Evolutionary conservation across 2,888 invertebrate genomes (phyloP).

Genomic region (Eustalomyia histrio): DNA sequence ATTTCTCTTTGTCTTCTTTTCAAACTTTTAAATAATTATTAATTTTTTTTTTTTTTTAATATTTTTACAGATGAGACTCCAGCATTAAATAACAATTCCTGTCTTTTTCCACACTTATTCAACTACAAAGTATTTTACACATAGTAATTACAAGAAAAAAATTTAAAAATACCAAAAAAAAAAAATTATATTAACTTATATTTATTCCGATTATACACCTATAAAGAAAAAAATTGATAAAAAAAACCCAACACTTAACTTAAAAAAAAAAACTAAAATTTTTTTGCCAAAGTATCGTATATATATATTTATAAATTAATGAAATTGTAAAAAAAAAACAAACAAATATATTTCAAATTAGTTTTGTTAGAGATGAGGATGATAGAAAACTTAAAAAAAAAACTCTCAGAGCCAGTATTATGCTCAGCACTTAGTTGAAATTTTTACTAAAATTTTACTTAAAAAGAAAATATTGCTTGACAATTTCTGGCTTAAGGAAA

Average conservation of each 20-base stretch:
- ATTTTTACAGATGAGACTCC: slow-evolving; percentile 69
- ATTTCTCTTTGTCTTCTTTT: too few relatives aligned
- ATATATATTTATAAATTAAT: slow-evolving; percentile 69
- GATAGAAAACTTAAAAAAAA: slow-evolving; percentile 42
- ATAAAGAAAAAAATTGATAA: slow-evolving; percentile 63
- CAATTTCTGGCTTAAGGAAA: too few relatives aligned
- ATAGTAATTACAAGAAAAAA: slow-evolving; percentile 64
- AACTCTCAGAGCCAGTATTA: too few relatives aligned
- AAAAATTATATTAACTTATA: slow-evolving; percentile 66
- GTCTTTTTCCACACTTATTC: slow-evolving; percentile 56
- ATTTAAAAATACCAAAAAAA: slow-evolving; percentile 59
- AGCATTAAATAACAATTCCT: slow-evolving; percentile 68
- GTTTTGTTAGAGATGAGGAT: slow-evolving; percentile 57
- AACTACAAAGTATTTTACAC: slow-evolving; percentile 61
- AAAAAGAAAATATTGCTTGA: too few relatives aligned
- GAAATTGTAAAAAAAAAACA: slow-evolving; percentile 61
- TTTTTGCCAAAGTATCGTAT: slow-evolving; percentile 72
- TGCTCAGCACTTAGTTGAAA: too few relatives aligned
- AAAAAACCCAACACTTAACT: slow-evolving; percentile 60
- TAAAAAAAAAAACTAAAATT: slow-evolving; percentile 66
- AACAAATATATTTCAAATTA: slow-evolving; percentile 42
- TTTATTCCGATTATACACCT: slow-evolving; percentile 69
- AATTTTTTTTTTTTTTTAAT: slow-evolving; percentile 11
- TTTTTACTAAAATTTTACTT: too few relatives aligned
- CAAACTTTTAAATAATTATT: too few relatives aligned